A percentile compares a stretch with the other conserved stretches of the same genome.
Conservation (phyloP, 2,888 invertebrate species). For the Papilio protenor region DNA sequence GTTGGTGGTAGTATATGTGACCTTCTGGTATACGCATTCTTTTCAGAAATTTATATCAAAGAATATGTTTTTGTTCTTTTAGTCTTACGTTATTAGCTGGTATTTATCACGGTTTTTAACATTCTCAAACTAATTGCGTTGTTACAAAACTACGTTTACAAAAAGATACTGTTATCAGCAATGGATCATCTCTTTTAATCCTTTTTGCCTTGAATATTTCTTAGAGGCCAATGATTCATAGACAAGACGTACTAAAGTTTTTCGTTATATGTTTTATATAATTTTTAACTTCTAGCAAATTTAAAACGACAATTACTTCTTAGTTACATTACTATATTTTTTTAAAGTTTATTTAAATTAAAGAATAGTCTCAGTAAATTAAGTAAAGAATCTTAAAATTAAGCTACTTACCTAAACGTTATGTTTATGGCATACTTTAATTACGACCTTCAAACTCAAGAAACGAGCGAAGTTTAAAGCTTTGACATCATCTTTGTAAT, state of each 20-base stretch:
- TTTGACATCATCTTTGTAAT: constrained; percentile 26
- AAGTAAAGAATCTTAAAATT: neutral
- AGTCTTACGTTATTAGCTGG: too few species aligned
- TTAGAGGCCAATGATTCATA: constrained; percentile 1
- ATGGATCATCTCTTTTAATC: constrained; percentile 31
- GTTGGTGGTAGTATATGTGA: too few species aligned
- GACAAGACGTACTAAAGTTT: neutral
- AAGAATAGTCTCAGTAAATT: neutral
- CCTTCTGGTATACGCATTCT: too few species aligned
- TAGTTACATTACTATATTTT: too few species aligned
- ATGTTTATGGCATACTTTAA: constrained; percentile 9
- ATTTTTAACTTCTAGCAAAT: too few species aligned
- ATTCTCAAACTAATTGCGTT: constrained; percentile 10
- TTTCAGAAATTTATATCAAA: too few species aligned
- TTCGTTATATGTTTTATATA: neutral
- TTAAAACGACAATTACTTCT: too few species aligned
- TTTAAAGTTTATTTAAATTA: too few species aligned
- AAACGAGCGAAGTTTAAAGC: constrained; percentile 25
- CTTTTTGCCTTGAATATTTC: constrained; percentile 30
- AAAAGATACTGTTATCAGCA: constrained; percentile 26
- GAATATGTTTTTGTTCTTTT: too few species aligned
- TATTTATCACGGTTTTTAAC: neutral
- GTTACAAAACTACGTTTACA: constrained; percentile 12
- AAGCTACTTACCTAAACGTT: neutral
- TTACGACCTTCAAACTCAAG: constrained; percentile 18